Conservation (phyloP, 2,797 vertebrate genomes). For the Miichthys miiuy region DNA sequence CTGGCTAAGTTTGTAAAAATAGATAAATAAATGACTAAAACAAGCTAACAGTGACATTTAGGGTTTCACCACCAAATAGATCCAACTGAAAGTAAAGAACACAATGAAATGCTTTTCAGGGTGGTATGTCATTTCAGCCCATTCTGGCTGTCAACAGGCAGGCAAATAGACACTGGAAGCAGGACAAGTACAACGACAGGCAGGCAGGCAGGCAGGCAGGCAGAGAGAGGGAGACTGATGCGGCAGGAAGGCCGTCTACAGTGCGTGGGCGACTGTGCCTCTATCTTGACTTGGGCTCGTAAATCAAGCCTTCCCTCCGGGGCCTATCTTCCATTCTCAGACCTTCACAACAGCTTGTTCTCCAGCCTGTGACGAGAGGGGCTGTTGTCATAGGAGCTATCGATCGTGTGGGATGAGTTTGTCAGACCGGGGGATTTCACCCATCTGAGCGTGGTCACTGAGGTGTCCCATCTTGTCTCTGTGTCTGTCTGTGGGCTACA, state of each 20-base stretch:
- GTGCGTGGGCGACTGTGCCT: constrained; percentile 71
- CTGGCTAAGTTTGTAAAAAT: constrained; percentile 33
- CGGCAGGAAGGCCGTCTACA: constrained; percentile 71
- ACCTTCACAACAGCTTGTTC: constrained; percentile 82
- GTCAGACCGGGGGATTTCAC: constrained; percentile 73
- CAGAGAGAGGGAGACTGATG: constrained; percentile 72
- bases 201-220: constrained; percentile 36
- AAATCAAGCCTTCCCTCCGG: constrained; percentile 79
- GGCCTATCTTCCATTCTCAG: constrained; percentile 79
- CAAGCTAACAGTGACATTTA: constrained; percentile 57
- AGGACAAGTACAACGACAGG: constrained; percentile 56
- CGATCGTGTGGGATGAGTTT: constrained; percentile 81
- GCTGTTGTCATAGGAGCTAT: constrained; percentile 81
- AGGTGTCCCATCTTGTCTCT: constrained; percentile 71
- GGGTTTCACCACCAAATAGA: constrained; percentile 36
- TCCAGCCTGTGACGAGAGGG: constrained; percentile 77
- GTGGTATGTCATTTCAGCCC: constrained; percentile 64
- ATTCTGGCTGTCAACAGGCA: constrained; percentile 68
- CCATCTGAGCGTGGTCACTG: constrained; percentile 72
- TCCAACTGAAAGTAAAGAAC: constrained; percentile 44
- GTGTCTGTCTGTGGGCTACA: constrained; percentile 67
- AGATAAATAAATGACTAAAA: constrained; percentile 19
- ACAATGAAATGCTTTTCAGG: constrained; percentile 47
- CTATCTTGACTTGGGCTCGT: constrained; percentile 76
- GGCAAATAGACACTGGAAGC: constrained; percentile 61